Percentiles rank a stretch among this genome's conserved stretches.
phyloP scores from a whole-genome alignment of 2,113 vertebrate species.

The Ammodytes marinus region DNA sequence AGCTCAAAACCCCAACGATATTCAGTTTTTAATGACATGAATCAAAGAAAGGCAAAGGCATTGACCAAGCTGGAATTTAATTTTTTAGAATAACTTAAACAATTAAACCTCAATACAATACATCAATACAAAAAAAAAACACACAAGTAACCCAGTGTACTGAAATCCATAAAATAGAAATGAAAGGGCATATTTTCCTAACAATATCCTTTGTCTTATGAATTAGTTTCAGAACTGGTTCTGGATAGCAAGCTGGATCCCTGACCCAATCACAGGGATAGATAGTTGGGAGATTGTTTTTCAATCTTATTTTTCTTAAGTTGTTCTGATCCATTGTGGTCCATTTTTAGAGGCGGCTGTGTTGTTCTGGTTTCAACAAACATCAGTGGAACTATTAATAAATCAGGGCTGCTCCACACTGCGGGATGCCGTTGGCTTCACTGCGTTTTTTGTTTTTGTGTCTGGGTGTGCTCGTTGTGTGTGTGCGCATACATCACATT shows the following conservation, averaged over 20 bases:
- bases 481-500: slow-evolving; percentile 1
- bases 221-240: neutral
- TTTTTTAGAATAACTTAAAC: too few species aligned
- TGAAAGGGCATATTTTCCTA: neutral
- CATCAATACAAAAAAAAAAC: too few species aligned
- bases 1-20: neutral
- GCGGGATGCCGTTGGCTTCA: slow-evolving; percentile 47
- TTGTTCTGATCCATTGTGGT: slow-evolving; percentile 23
- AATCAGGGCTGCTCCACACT: slow-evolving; percentile 46
- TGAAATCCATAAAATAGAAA: neutral
- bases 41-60: neutral
- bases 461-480: neutral
- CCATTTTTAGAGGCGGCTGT: slow-evolving; percentile 61
- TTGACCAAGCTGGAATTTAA: too few species aligned
- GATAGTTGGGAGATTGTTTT: slow-evolving; percentile 5
- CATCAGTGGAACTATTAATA: slow-evolving; percentile 66
- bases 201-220: neutral
- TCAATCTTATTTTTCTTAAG: slow-evolving; percentile 2
- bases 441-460: slow-evolving; percentile 36
- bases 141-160: neutral
- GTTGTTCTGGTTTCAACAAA: slow-evolving; percentile 65
- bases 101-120: too few species aligned
- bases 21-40: neutral
- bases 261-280: neutral
- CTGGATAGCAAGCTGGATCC: neutral